Percentiles rank a stretch among this genome's conserved stretches.
Conservation (phyloP, 2,797 vertebrate genomes). For the Coendou prehensilis region DNA sequence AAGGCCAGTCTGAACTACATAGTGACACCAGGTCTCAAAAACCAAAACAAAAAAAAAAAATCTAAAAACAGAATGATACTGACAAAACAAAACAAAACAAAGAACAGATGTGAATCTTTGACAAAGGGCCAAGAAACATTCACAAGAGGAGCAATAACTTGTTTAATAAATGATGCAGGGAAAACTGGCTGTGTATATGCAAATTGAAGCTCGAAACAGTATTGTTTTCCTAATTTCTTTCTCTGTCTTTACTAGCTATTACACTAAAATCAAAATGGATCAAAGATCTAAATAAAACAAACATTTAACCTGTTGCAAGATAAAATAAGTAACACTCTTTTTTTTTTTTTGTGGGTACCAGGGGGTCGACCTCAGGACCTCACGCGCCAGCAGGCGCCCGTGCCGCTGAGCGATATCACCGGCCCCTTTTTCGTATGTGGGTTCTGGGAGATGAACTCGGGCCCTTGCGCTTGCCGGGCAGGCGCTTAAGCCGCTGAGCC, state of each 20-base stretch:
- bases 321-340: too few relatives aligned
- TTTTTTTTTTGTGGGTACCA: too few relatives aligned
- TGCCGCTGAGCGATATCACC: too few relatives aligned
- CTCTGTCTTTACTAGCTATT: neutral
- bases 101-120: neutral
- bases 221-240: neutral
- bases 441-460: too few relatives aligned
- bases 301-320: too few relatives aligned
- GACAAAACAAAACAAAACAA: neutral
- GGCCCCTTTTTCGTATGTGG: too few relatives aligned
- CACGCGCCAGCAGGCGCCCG: too few relatives aligned
- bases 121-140: neutral
- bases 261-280: neutral
- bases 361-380: too few relatives aligned
- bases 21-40: neutral
- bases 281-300: neutral
- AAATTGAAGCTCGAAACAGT: neutral
- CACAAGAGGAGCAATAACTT: neutral
- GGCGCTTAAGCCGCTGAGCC: too few relatives aligned
- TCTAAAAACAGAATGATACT: neutral
- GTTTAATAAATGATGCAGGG: neutral
- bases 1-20: neutral
- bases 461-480: too few relatives aligned
- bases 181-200: neutral
- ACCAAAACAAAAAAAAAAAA: neutral